These are phyloP conservation scores for Sparus aurata DNA, from an alignment of 2,797 vertebrate genomes.

Conservation along the genomic window DNA sequence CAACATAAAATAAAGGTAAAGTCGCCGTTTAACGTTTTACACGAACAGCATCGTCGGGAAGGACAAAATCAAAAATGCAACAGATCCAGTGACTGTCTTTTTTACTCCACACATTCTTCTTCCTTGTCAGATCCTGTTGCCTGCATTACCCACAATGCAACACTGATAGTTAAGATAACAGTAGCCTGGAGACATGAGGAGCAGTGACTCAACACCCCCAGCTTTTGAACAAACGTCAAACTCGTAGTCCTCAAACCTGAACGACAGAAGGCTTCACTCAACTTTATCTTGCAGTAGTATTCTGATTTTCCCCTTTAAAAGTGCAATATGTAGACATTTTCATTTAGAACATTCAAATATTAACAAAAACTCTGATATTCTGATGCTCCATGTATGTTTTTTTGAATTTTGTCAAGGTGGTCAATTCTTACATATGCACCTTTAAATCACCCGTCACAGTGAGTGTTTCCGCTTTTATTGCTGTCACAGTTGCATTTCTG, in stretches of 20 bases:
- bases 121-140: background rate
- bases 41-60: background rate
- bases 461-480: background rate
- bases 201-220: background rate
- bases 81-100: background rate
- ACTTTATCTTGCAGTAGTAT: too few species aligned
- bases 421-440: background rate
- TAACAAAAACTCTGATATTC: too few species aligned
- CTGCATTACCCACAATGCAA: conserved; percentile 4
- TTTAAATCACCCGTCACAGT: background rate
- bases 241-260: too few species aligned
- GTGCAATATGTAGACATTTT: too few species aligned
- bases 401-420: too few species aligned
- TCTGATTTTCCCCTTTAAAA: too few species aligned
- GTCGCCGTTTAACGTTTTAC: background rate
- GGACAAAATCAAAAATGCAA: background rate
- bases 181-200: background rate
- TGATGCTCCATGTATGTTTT: too few species aligned
- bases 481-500: background rate
- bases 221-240: too few species aligned
- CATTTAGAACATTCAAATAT: too few species aligned
- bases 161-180: background rate
- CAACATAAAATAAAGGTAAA: too few species aligned
- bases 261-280: background rate
- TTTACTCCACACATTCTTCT: background rate